Evolutionary conservation across 2,797 vertebrate species (phyloP), one percentile per base, ranked within the genome.

Genomic region (Geotria australis): DNA sequence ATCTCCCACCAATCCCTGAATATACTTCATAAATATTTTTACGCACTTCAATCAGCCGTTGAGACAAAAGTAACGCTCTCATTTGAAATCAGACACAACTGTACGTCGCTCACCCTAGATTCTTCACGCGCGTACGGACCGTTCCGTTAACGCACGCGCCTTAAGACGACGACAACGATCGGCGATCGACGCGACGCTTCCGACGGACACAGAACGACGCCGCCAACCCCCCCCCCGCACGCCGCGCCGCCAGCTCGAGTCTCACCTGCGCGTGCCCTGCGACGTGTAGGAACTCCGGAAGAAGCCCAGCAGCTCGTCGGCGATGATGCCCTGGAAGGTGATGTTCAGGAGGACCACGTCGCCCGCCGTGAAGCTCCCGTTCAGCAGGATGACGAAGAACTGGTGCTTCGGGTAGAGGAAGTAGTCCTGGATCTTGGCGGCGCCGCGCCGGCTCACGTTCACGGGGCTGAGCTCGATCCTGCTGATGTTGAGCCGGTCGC

Each of bases 251-350:
- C 38, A 38, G 24, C 10, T 46, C 51, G 3, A 38, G 61, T 47
- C 60, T 4, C 80, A 93, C 88, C 81, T 83, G 73, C 69, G 79
- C 68, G 93, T 82, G 62, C 79, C 75, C 58, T 81, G 72, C 63
- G 83, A 70, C 61, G 73, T 71, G 66, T 91, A 95, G 2, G 84
- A 84, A 71, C 85, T 94, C 65, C 81, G 76, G 71, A 85, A 94
- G 72, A 95, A 95, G 56, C 85, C 88, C 58, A 94, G 69, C 61
- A 95, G 78, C 67, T 94, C 83, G 58, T 91, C 79, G 65, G 91
- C 80, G 14, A 85, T 91, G 64, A 76, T 70, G 12, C 80, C 85
- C 57, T 75, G 74, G 60, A 80, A 93, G 67, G 78, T 78, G 56
- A 94, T 66, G 69, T 89, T 86, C 56, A 94, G 70, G 59, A 81